phyloP scores from a whole-genome alignment of 2,113 vertebrate genomes.

The Plotosus lineatus region DNA sequence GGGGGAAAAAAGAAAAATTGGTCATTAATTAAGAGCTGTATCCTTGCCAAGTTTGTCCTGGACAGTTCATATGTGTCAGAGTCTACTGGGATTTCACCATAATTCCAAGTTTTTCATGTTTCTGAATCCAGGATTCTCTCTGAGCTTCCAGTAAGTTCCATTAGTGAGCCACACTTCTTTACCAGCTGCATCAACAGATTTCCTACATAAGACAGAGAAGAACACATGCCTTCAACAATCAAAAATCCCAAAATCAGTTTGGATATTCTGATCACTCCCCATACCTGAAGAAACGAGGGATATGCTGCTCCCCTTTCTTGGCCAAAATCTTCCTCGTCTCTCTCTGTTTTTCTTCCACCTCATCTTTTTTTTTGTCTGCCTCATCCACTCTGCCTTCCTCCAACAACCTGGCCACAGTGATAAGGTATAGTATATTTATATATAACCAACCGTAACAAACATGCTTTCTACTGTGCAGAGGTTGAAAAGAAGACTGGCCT shows the following conservation, averaged over 20 bases:
- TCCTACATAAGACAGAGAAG: slow-evolving; percentile 59
- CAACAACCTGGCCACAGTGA: slow-evolving; percentile 68
- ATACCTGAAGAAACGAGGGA: slow-evolving; percentile 82
- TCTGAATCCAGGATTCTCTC: slow-evolving; percentile 76
- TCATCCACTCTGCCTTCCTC: slow-evolving; percentile 79
- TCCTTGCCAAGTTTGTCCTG: slow-evolving; percentile 53
- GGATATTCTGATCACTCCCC: background rate
- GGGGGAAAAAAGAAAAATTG: background rate
- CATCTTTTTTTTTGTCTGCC: slow-evolving; percentile 75
- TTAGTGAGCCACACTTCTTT: slow-evolving; percentile 81
- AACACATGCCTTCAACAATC: background rate
- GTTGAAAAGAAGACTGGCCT: slow-evolving; percentile 70
- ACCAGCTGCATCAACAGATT: slow-evolving; percentile 68
- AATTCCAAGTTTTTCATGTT: slow-evolving; percentile 76
- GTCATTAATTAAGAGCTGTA: slow-evolving; percentile 43
- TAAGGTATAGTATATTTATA: background rate
- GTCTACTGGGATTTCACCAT: slow-evolving; percentile 64
- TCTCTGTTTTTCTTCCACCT: slow-evolving; percentile 79
- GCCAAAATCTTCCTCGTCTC: slow-evolving; percentile 76
- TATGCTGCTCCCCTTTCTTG: slow-evolving; percentile 77
- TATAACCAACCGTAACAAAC: background rate
- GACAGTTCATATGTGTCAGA: slow-evolving; percentile 59
- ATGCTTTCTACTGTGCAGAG: background rate
- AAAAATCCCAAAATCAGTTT: background rate
- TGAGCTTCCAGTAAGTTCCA: slow-evolving; percentile 80